These are phyloP conservation scores for Chelonus formosanus DNA, from an alignment of 2,888 invertebrate genomes.

Conservation along the genomic window DNA sequence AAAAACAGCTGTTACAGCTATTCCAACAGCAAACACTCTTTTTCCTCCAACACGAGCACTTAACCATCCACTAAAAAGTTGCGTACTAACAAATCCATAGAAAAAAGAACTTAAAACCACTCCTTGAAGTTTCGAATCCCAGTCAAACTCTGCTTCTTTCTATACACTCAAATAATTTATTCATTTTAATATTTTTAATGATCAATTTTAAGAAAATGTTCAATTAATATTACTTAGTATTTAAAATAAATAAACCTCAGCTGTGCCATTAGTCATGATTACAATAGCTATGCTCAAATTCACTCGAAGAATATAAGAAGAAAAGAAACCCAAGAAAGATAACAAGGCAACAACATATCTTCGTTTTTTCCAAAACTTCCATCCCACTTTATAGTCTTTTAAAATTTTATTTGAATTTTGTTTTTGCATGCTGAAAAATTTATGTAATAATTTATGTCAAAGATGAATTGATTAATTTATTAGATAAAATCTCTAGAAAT, in stretches of 20 bases:
- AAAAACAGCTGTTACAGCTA: constrained; percentile 79
- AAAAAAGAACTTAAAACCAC: constrained; percentile 86
- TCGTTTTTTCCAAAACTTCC: constrained; percentile 79
- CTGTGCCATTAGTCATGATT: constrained; percentile 84
- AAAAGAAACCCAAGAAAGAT: constrained; percentile 87
- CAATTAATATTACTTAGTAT: too few relatives aligned
- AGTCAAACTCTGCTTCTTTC: constrained; percentile 73
- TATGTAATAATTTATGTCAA: too few relatives aligned
- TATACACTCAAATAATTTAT: neutral
- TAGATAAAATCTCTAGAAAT: too few relatives aligned
- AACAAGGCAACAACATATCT: constrained; percentile 79
- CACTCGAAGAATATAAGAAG: constrained; percentile 83
- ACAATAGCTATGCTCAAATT: constrained; percentile 95
- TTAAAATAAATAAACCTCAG: constrained; percentile 42
- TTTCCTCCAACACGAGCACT: constrained; percentile 87
- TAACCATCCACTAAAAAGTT: constrained; percentile 84
- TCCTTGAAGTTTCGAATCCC: constrained; percentile 82
- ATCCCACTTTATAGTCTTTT: constrained; percentile 60
- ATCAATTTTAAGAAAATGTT: neutral
- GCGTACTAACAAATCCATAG: constrained; percentile 87
- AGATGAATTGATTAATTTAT: too few relatives aligned
- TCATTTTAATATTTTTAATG: neutral
- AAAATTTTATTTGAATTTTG: neutral
- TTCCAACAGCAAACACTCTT: constrained; percentile 81
- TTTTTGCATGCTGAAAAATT: neutral